Base-by-base conservation (phyloP, 2,888 invertebrate genomes). In the Drosophila picticornis region DNA sequence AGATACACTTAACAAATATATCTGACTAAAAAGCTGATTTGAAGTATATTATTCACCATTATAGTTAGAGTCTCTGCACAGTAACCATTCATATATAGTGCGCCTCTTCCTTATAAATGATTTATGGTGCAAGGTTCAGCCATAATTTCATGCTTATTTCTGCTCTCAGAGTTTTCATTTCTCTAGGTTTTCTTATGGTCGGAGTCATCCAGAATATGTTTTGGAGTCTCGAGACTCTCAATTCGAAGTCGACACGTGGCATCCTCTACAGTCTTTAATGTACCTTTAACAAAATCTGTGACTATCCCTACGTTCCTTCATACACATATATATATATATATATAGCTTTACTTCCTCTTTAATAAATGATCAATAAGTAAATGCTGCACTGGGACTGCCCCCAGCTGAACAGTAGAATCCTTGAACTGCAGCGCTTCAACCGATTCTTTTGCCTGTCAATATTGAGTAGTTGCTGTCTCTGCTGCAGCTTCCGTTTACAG, bases 391-490 rank as follows among this genome's bases (percentile, higher is more conserved):
- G 16, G 4, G 16, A 4, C 25, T 25, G 16, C 5, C 22, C 0
- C 4, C 27, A 50, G 50, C 25, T 50, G 27, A 10, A n/a, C 27
- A 48, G 16, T 16, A 13, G 22, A 48, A 36, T 46, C 50, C 56
- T 50, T 46, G 38, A 69, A 53, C 48, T 48, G 16, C 27, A 53
- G 62, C 53, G 57, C 11, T 25, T 51, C 50, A 58, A 51, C 36
- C 32, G 25, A 48, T 36, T 38, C 48, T 6, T 31, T 25, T 64
- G 77, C 46, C 80, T 80, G 80, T 76, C 80, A 71, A 75, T 71
- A 75, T 66, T 55, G 62, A 58, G 71, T 52, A 60, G 40, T 34
- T 64, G 48, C 9, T 16, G 16, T 29, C 5, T n/a, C 22, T 32
- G 32, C 53, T 60, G 66, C 76, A 60, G 51, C 51, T 50, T 46